Evolutionary conservation across 2,113 vertebrate genomes (phyloP).

Genomic region (Paratilapia polleni): DNA sequence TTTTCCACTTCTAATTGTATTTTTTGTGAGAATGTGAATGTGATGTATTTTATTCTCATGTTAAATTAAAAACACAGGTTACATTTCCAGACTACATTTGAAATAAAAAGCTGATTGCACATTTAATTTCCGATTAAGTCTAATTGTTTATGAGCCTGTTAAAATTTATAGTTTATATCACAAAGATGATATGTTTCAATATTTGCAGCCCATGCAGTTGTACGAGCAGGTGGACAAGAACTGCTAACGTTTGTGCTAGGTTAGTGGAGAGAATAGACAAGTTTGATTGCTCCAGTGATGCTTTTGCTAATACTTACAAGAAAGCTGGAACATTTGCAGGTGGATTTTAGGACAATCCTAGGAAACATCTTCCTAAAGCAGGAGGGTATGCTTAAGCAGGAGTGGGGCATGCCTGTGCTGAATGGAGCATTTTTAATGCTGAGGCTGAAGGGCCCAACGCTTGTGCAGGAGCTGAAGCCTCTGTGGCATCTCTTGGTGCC

Average conservation of each 20-base stretch:
- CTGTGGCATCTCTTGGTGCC: rapidly evolving
- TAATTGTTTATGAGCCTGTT: too few relatives aligned
- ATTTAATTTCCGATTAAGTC: too few relatives aligned
- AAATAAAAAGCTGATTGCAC: too few relatives aligned
- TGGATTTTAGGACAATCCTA: neutral
- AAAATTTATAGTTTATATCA: too few relatives aligned
- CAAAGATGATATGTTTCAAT: too few relatives aligned
- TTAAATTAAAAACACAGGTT: too few relatives aligned
- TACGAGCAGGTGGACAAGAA: rapidly evolving
- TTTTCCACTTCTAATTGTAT: too few relatives aligned
- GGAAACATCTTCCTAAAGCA: neutral
- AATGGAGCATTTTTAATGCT: neutral
- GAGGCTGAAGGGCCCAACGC: constrained; percentile 17
- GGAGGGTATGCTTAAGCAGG: neutral
- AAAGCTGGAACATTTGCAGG: neutral
- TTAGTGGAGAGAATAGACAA: neutral
- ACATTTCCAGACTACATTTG: too few relatives aligned
- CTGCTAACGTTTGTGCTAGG: rapidly evolving
- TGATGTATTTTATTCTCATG: too few relatives aligned
- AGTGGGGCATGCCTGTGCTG: neutral
- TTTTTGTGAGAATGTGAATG: too few relatives aligned
- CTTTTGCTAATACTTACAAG: rapidly evolving
- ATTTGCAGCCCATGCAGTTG: too few relatives aligned
- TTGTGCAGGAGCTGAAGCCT: rapidly evolving
- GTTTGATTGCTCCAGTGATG: neutral